Conservation (phyloP, 2,113 vertebrate species). For the Epinephelus lanceolatus region DNA sequence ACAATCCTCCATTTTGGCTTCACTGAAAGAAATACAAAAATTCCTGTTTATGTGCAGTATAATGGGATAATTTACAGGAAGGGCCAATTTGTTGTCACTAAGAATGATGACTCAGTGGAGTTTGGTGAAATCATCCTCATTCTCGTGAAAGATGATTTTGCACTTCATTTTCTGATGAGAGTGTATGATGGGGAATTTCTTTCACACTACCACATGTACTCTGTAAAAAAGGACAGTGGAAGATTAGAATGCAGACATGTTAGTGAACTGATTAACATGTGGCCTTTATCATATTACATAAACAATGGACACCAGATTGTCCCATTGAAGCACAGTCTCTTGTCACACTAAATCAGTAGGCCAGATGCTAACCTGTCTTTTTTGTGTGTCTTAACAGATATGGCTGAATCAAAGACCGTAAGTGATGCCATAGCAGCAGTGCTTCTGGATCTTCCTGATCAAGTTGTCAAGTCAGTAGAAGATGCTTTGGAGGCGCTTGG, state of each 20-base stretch:
- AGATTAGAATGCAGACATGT: too few species aligned
- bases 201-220: constrained; percentile 47
- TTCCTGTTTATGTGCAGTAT: constrained; percentile 50
- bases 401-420: constrained; percentile 45
- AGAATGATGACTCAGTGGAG: constrained; percentile 37
- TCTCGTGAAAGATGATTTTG: constrained; percentile 7
- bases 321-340: too few species aligned
- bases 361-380: background rate
- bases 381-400: constrained; percentile 47
- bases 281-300: too few species aligned
- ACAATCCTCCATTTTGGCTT: constrained; percentile 52
- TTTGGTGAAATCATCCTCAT: constrained; percentile 59
- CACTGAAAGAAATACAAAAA: constrained; percentile 48
- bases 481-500: constrained; percentile 32
- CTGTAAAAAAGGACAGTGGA: background rate
- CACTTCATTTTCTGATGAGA: constrained; percentile 35
- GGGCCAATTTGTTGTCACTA: constrained; percentile 40
- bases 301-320: too few species aligned
- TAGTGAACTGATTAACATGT: too few species aligned
- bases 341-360: too few species aligned
- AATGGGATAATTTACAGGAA: constrained; percentile 47
- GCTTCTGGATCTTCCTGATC: constrained; percentile 41
- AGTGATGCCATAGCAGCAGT: background rate
- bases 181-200: constrained; percentile 39
- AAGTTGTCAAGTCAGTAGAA: constrained; percentile 23